Conservation (phyloP, 2,797 vertebrate genomes). For the Acanthis flammea region DNA sequence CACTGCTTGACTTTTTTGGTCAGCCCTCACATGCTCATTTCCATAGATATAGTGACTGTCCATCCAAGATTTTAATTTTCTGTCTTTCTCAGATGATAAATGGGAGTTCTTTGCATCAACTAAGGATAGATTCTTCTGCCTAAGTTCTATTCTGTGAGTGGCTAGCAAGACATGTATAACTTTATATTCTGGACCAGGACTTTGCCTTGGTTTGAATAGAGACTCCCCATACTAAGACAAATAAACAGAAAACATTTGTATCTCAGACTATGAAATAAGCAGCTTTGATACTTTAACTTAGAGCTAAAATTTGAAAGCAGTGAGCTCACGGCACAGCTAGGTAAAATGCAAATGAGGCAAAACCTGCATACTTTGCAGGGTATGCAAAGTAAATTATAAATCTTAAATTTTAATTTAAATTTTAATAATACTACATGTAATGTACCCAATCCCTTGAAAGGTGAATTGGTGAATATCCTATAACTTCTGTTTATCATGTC, state of each 20-base stretch:
- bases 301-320: background rate
- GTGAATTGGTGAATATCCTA: background rate
- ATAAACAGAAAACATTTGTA: background rate
- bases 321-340: background rate
- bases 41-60: background rate
- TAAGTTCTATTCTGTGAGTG: background rate
- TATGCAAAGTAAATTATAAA: background rate
- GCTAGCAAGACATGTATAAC: background rate
- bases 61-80: background rate
- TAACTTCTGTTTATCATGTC: background rate
- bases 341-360: background rate
- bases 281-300: background rate
- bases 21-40: background rate
- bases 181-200: background rate
- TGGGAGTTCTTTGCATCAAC: background rate
- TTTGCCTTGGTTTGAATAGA: background rate
- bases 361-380: background rate
- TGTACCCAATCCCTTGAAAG: background rate
- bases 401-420: background rate
- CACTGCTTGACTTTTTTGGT: background rate
- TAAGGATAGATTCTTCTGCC: background rate
- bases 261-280: background rate
- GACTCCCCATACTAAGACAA: background rate
- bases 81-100: background rate
- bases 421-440: background rate